Base-by-base conservation (phyloP, 1,140 invertebrate genomes). In the Ptiloglossa arizonensis region DNA sequence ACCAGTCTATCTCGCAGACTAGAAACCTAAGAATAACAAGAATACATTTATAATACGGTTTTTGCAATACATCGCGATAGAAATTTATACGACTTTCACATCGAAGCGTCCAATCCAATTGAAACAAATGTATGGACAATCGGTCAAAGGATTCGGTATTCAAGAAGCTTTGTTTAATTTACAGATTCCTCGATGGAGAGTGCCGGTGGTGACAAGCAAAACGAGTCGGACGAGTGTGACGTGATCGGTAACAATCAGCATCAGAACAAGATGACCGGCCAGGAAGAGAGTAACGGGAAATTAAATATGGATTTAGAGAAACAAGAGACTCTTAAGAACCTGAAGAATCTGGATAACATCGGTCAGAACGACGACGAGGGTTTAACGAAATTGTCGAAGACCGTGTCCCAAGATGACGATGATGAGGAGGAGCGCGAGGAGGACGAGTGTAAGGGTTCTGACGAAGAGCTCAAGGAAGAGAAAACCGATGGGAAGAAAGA, bases 151-250 rank as follows among this genome's bases (percentile, higher is more conserved):
- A 13, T 48, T 19, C 9, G 44, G 13, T 27, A 48, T n/a, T 46
- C 8, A 60, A 44, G 27, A 54, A 24, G 57, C 22, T 62, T 48
- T 29, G 54, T 62, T 48, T 29, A 48, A 54, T 6, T 83, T 83
- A 64, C 82, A 89, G 89, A 86, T 86, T 75, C 71, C 79, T 89
- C 88, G 86, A 91, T 91, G 90, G 90, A 91, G 89, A 86, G 88
- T 79, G 80, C 83, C 73, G 87, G 86, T 54, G 86, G 86, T 62
- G 87, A 89, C 69, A 90, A 90, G 79, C 87, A 86, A 68, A 89
- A 86, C 85, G 87, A 88, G 70, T 89, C 87, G 68, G 89, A 90
- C 81, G 89, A 89, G 57, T 88, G 83, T 66, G 87, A 90, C 69
- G 82, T 85, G 52, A 83, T 60, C 63, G 72, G 63, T 5, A 63